Conservation (phyloP, 2,888 invertebrate genomes). For the Trypoxylon attenuatum region DNA sequence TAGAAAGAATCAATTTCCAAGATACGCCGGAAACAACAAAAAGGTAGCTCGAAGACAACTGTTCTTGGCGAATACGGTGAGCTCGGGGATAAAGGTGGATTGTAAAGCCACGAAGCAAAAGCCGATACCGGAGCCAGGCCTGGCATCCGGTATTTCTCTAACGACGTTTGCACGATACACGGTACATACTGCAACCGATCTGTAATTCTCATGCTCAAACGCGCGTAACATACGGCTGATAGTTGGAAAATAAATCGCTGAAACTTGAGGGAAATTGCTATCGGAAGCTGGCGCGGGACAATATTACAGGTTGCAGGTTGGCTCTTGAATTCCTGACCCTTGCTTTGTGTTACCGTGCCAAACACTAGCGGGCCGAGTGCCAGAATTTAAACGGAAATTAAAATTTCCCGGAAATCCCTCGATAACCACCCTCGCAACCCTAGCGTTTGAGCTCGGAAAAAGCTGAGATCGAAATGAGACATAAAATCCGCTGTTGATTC, state of each 20-base stretch:
- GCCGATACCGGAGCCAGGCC: background rate
- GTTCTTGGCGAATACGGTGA: background rate
- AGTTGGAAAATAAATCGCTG: slow-evolving; percentile 25
- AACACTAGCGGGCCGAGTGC: slow-evolving; percentile 28
- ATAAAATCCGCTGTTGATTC: slow-evolving; percentile 30
- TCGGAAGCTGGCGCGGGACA: slow-evolving; percentile 21
- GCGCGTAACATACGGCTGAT: slow-evolving; percentile 12
- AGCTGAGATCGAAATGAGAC: slow-evolving; percentile 32
- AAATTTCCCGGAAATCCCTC: slow-evolving; percentile 38
- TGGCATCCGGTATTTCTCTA: background rate
- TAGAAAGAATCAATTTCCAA: background rate
- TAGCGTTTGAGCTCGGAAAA: background rate
- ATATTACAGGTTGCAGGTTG: slow-evolving; percentile 10
- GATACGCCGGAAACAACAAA: background rate
- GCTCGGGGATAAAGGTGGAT: background rate
- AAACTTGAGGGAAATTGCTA: slow-evolving; percentile 22
- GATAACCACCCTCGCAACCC: background rate
- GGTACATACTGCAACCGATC: slow-evolving; percentile 4
- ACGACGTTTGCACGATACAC: background rate
- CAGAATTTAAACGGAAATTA: slow-evolving; percentile 48
- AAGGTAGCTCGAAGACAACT: background rate
- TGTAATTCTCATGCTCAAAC: slow-evolving; percentile 25
- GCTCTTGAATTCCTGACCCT: slow-evolving; percentile 37
- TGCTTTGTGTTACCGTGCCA: slow-evolving; percentile 28
- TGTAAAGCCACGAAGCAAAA: background rate